phyloP scores from a whole-genome alignment of 2,797 vertebrate genomes.

The Perdix hodgsoniae region DNA sequence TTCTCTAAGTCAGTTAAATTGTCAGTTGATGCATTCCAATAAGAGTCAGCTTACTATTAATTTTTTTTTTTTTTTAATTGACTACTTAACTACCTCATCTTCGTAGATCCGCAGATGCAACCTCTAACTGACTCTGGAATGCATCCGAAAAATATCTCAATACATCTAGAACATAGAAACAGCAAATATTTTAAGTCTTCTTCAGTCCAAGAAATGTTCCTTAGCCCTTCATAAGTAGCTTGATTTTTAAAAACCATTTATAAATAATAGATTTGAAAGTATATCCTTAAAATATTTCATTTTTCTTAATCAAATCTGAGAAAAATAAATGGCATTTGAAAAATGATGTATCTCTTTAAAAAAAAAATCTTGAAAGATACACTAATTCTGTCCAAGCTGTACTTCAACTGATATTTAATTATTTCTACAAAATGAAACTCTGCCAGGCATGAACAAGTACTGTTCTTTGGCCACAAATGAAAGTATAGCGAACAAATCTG shows the following conservation, averaged over 20 bases:
- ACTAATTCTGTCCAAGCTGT: background rate
- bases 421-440: background rate
- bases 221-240: background rate
- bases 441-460: background rate
- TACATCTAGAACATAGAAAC: background rate
- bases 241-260: background rate
- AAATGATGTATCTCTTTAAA: background rate
- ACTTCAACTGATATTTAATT: background rate
- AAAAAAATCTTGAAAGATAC: background rate
- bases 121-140: background rate
- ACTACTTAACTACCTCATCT: background rate
- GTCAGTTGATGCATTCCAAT: background rate
- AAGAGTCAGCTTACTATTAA: background rate
- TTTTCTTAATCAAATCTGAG: background rate
- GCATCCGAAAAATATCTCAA: background rate
- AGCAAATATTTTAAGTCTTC: background rate
- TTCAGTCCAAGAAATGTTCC: background rate
- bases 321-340: background rate
- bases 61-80: background rate
- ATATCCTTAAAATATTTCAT: background rate
- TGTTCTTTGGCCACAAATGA: background rate
- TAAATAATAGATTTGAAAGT: background rate
- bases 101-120: background rate
- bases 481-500: background rate
- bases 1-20: background rate